phyloP scores from a whole-genome alignment of 2,888 invertebrate species.

The Sipha maydis region DNA sequence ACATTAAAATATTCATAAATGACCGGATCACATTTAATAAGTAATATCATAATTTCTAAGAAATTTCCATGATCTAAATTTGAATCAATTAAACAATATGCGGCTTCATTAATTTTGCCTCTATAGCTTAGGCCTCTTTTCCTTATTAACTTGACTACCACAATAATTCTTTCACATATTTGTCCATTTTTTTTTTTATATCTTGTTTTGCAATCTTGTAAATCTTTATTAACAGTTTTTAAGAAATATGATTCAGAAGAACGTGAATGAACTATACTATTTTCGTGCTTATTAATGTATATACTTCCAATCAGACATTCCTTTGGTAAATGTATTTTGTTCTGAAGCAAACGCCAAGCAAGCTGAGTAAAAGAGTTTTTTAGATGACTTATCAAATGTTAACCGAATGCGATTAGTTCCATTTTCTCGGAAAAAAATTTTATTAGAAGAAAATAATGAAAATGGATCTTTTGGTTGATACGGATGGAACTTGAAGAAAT shows the following conservation, averaged over 20 bases:
- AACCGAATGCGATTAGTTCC: neutral
- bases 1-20: constrained; percentile 8
- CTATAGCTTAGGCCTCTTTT: constrained; percentile 23
- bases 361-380: constrained; percentile 20
- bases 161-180: constrained; percentile 31
- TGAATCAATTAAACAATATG: neutral
- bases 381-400: constrained; percentile 16
- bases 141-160: constrained; percentile 6
- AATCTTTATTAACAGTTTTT: constrained; percentile 13
- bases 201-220: neutral
- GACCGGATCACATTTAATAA: too few relatives aligned
- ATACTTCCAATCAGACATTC: constrained; percentile 20
- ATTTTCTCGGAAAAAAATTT: constrained; percentile 7
- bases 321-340: constrained; percentile 13
- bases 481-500: constrained; percentile 9
- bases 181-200: too few relatives aligned
- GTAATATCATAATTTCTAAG: too few relatives aligned
- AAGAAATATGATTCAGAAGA: constrained; percentile 24
- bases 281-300: constrained; percentile 10
- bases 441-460: neutral
- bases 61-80: constrained; percentile 36
- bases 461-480: constrained; percentile 12
- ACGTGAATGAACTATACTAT: constrained; percentile 20
- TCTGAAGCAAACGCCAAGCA: constrained; percentile 19
- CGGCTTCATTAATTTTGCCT: constrained; percentile 29